phyloP scores from a whole-genome alignment of 2,113 vertebrate genomes.

The Tonatia bakeri region DNA sequence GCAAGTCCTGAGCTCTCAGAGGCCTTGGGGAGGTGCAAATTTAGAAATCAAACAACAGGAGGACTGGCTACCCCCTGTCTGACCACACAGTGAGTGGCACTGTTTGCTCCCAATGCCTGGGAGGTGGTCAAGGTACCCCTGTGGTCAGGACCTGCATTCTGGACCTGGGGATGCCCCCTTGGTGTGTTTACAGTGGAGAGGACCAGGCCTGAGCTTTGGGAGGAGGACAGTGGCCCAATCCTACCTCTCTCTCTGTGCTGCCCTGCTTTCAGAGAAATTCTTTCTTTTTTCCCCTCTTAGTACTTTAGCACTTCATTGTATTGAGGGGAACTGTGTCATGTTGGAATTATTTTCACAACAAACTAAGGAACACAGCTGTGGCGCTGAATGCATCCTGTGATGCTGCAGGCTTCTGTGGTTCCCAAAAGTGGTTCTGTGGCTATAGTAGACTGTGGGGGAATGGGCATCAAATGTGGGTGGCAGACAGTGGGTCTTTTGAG shows the following conservation, averaged over 20 bases:
- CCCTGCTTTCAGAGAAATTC: background rate
- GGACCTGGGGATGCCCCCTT: fast-evolving
- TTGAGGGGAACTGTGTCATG: background rate
- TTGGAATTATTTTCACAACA: constrained; percentile 26
- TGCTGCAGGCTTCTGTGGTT: background rate
- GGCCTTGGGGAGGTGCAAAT: constrained; percentile 49
- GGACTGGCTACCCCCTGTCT: background rate
- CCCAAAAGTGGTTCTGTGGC: background rate
- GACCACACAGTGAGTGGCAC: background rate
- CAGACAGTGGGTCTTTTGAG: background rate
- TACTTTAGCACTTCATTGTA: background rate
- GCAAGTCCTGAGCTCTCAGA: constrained; percentile 56
- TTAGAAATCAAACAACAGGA: constrained; percentile 62
- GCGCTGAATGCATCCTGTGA: background rate
- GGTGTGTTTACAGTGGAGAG: constrained; percentile 22
- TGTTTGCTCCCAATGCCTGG: constrained; percentile 6
- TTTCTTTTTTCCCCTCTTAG: background rate
- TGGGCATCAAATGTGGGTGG: fast-evolving
- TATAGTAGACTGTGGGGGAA: background rate
- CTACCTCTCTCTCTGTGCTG: background rate
- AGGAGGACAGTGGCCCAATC: background rate
- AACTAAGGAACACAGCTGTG: background rate
- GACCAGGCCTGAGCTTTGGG: background rate
- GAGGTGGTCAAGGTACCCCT: background rate
- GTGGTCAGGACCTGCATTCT: background rate